Base-by-base conservation (phyloP, 1,140 invertebrate species). In the Bathynomus jamesi region DNA sequence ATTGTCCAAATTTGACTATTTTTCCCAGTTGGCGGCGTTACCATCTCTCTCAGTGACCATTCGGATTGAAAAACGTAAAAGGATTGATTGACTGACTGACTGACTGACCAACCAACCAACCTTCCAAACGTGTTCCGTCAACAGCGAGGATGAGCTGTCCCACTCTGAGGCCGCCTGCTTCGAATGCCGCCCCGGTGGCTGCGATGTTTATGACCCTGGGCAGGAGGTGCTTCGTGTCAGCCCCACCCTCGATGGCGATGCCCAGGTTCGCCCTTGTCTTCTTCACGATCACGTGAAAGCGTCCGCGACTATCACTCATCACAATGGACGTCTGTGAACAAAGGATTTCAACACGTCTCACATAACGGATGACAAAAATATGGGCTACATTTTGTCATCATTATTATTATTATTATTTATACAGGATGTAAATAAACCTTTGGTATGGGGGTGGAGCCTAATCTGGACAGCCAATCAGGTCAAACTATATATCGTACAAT, bases 231-330 rank as follows among this genome's bases (percentile, higher is more conserved):
- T 91, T 91, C 61, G 94, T 96, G 82, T 98, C 95, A 74, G 91
- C 90, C 65, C 96, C 96, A 71, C 96, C 96, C 85, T 97, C 95
- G 78, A 98, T 97, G 65, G 94, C 95, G 78, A 98, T 94, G 72
- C 95, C 95, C 76, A 98, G 87, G 79, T 94, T 93, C 60, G 94
- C 91, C 84, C 95, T 95, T 24, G 89, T 93, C 83, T 97, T 97
- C 82, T 89, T 91, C 74, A 94, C 73, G 28, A 77, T 72, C 28
- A 77, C 72, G 0, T 71, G 66, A 61, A 77, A 77, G 27, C 75
- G 65, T 24, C 75, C 75, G 27, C 65, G 62, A 28, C 69, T 76
- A 72, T 76, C 75, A 40, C 75, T 76, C 40, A 76, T 69, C 40
- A 76, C 75, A 25, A 76, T 69, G 3, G 75, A 76, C 0, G 75